A percentile compares a stretch with the other conserved stretches of the same genome.
Evolutionary conservation across 2,113 vertebrate genomes (phyloP).

Genomic region (Caranx melampygus): DNA sequence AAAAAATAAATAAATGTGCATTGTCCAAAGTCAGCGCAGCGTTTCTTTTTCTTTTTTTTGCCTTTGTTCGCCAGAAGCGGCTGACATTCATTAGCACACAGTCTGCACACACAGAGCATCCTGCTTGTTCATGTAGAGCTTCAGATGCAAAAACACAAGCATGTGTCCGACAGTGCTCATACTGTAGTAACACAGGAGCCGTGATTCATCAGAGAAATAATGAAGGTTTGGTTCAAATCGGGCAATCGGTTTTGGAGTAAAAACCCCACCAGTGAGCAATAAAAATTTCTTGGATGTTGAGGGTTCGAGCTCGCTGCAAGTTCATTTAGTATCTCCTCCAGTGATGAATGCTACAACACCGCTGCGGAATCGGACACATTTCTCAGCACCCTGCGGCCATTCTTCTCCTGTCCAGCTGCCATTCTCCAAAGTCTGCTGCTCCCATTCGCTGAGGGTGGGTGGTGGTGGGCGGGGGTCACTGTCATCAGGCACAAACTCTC

Average conservation of each 20-base stretch:
- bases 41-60: neutral
- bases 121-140: neutral
- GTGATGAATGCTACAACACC: slow-evolving; percentile 35
- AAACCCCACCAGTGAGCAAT: no score
- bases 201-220: neutral
- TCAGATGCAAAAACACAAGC: neutral
- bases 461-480: slow-evolving; percentile 3
- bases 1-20: slow-evolving; percentile 1
- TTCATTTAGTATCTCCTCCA: slow-evolving; percentile 65
- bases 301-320: slow-evolving; percentile 28
- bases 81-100: slow-evolving; percentile 17
- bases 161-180: neutral
- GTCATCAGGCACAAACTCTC: slow-evolving; percentile 25
- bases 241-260: no score
- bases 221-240: no score
- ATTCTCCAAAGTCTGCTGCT: neutral
- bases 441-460: slow-evolving; percentile 6
- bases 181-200: neutral
- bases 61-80: slow-evolving; percentile 3
- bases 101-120: neutral
- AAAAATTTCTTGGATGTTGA: slow-evolving; percentile 10
- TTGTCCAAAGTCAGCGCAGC: neutral
- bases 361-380: slow-evolving; percentile 44
- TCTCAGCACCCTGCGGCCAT: slow-evolving; percentile 29
- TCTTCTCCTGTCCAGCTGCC: neutral